Base-by-base conservation (phyloP, 2,888 invertebrate genomes). In the Cheilosia grossa region DNA sequence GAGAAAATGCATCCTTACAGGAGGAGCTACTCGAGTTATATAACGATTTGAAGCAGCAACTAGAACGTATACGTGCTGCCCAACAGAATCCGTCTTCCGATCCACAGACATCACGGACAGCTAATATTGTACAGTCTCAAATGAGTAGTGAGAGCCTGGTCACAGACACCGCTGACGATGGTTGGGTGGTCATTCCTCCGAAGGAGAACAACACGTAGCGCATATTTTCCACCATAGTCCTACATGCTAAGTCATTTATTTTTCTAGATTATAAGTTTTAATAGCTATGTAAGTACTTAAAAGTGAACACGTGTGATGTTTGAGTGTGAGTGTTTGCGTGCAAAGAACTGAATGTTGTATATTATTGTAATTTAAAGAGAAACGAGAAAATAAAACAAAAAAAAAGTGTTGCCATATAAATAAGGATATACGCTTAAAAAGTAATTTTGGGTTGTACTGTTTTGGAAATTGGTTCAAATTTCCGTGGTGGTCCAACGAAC, bases 111-210 rank as follows among this genome's bases (percentile, higher is more conserved):
- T 70, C 72, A 33, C 63, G 79, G 30, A 58, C 73, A 49, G 56
- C 40, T 2, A 51, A 63, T 9, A 21, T 53, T 19, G 6, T 80
- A 24, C 61, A 75, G 77, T 49, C 87, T 61, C 67, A 73, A 49
- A 59, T 21, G 47, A 72, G 77, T 21, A 69, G 44, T 47, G 74
- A 75, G 13, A 73, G 64, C 37, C 74, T 75, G 44, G 54, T 78
- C 30, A 51, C 70, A 37, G 87, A 87, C 30, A 44, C 86, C 17
- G 89, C 89, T 51, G 90, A 91, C 67, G 91, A 91, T 81, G 91
- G 91, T 21, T 91, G 91, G 91, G 91, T 91, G 56, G 88, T 91
- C 30, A 89, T 91, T 75, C 88, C 89, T 17, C 88, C 89, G 19
- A 90, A 90, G 78, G 88, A 89, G 54, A 90, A 90, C 63, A 90